phyloP scores from a whole-genome alignment of 2,113 vertebrate genomes.

The Felis chaus region DNA sequence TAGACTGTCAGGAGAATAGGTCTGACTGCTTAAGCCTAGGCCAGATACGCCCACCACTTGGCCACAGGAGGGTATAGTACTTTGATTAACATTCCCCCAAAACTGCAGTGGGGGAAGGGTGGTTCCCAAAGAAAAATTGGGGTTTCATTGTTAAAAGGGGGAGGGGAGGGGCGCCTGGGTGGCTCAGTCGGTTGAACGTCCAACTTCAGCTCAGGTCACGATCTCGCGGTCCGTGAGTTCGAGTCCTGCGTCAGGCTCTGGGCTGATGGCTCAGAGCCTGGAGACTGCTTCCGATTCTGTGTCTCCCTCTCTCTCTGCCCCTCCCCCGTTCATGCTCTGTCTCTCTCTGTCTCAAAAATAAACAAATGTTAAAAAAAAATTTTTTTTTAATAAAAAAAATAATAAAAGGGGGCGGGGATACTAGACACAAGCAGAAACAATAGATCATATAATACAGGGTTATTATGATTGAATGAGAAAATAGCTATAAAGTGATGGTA shows the following conservation, averaged over 20 bases:
- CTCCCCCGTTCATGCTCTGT: too few relatives aligned
- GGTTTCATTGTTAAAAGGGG: not conserved
- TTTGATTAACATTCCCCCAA: not conserved
- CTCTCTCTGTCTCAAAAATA: too few relatives aligned
- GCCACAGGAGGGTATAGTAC: not conserved
- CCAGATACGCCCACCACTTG: not conserved
- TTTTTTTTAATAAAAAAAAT: too few relatives aligned
- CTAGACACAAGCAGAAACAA: not conserved
- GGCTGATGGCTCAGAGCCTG: too few relatives aligned
- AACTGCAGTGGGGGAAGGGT: not conserved
- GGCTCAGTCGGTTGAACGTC: too few relatives aligned
- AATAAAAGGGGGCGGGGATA: not conserved
- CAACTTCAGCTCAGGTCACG: too few relatives aligned
- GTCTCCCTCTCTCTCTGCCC: too few relatives aligned
- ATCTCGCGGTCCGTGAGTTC: too few relatives aligned
- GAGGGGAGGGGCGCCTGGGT: not conserved
- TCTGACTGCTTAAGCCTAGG: not conserved
- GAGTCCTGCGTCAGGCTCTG: too few relatives aligned
- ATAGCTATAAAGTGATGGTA: not conserved
- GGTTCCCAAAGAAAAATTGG: not conserved
- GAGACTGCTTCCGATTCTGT: too few relatives aligned
- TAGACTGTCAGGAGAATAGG: not conserved
- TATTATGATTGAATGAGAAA: not conserved
- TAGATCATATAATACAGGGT: not conserved
- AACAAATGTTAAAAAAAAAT: too few relatives aligned